Evolutionary conservation across 2,888 invertebrate species (phyloP), one percentile per base, ranked within the genome.

Genomic region (Cephus runcator): DNA sequence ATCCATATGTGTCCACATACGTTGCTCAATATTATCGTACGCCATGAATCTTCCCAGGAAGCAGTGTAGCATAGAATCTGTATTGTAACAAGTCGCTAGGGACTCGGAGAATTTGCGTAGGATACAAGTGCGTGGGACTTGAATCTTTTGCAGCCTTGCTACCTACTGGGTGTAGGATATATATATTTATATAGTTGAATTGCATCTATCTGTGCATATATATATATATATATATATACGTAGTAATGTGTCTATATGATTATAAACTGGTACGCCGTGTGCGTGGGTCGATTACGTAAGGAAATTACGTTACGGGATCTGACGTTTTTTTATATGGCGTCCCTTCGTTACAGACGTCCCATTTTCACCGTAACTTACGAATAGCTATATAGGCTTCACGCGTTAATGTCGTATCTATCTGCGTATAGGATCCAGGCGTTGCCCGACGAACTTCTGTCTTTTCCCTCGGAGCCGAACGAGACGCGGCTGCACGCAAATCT

Each of bases 221-320:
- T 23, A 35, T 11, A 4, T 12, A 40, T 40, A 15, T 6, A 40
- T 23, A 35, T 11, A 15, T 12, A 15, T 4, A 15, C 12, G 40
- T 56, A 56, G 23, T 56, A 23, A 56, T 56, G 23, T 56, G 23
- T 56, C 40, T 2, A 23, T 56, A 56, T 23, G 40, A 56, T 56
- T 56, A 23, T 56, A 56, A 56, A 56, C 40, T 56, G 40, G 40
- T 56, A 56, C 40, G 40, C 40, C 23, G 23, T 56, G 69, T 73
- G 76, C 76, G 75, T 75, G 30, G 78, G 71, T 75, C 69, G 75
- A 33, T 81, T 81, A 76, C 69, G 81, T 75, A 80, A 81, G 77
- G 4, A 76, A 81, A 81, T 80, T 73, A 80, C 77, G 73, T 71
- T 76, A 76, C 77, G 78, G 40, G 15, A 56, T 56, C 40, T 56